Evolutionary conservation across 2,113 vertebrate species (phyloP).

Genomic region (Mormoops blainvillei): DNA sequence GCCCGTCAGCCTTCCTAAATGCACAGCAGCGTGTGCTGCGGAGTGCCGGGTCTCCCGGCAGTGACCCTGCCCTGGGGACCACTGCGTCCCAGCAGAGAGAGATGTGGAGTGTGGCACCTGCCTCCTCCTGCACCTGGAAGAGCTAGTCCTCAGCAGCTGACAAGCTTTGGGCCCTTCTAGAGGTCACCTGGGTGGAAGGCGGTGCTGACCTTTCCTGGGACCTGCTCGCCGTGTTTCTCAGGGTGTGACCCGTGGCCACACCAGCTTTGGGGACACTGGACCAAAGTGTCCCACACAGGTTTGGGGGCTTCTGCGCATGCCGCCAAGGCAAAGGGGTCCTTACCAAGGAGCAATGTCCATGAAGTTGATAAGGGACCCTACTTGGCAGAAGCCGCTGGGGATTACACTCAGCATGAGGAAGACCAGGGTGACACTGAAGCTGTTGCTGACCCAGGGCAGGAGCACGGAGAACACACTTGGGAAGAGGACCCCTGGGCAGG

Average conservation of each 20-base stretch:
- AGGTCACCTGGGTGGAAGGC: background rate
- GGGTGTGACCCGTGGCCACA: fast-evolving
- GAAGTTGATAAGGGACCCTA: conserved; percentile 45
- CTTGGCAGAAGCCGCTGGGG: background rate
- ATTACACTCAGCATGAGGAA: background rate
- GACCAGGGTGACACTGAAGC: background rate
- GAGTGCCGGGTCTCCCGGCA: background rate
- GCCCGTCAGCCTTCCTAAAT: background rate
- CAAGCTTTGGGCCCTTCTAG: background rate
- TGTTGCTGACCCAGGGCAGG: conserved; percentile 44
- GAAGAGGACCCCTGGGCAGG: conserved; percentile 5
- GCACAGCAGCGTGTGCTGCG: background rate
- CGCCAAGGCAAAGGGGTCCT: background rate
- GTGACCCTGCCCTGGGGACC: background rate
- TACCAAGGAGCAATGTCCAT: conserved; percentile 68
- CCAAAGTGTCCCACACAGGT: too few species aligned
- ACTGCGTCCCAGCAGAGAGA: background rate
- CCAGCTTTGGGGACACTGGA: background rate
- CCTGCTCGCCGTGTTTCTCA: background rate
- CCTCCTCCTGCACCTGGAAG: background rate
- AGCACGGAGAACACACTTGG: background rate
- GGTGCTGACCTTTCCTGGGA: background rate
- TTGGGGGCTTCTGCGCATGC: background rate
- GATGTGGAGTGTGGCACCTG: background rate
- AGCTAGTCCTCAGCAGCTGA: background rate